phyloP scores from a whole-genome alignment of 2,888 invertebrate genomes.

The Hemistola chrysoprasaria region DNA sequence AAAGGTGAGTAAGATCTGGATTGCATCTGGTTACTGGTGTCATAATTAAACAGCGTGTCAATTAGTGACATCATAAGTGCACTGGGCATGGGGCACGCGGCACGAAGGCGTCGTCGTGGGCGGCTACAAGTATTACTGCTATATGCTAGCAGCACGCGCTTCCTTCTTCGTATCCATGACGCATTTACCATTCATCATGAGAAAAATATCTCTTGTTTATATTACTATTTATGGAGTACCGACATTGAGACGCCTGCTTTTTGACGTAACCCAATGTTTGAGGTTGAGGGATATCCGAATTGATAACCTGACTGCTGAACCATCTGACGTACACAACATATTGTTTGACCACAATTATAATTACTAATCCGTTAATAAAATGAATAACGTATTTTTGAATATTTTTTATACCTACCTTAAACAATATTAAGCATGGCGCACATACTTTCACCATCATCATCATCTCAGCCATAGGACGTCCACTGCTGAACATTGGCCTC shows the following conservation, averaged over 20 bases:
- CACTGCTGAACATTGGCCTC: too few relatives aligned
- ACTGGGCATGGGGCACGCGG: constrained; percentile 6
- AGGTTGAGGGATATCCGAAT: constrained; percentile 8
- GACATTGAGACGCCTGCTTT: constrained; percentile 22
- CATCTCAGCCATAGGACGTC: too few relatives aligned
- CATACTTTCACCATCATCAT: too few relatives aligned
- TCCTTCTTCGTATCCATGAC: constrained; percentile 58
- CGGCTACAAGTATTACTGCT: constrained; percentile 56
- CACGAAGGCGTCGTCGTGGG: constrained; percentile 40
- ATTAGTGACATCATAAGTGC: constrained; percentile 39
- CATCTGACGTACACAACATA: constrained; percentile 10
- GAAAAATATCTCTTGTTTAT: constrained; percentile 39
- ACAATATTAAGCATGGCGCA: too few relatives aligned
- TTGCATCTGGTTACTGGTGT: constrained; percentile 35
- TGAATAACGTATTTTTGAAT: too few relatives aligned
- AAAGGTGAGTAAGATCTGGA: constrained; percentile 32
- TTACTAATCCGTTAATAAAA: too few relatives aligned
- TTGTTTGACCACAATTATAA: constrained; percentile 11
- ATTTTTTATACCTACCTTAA: too few relatives aligned
- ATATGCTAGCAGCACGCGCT: constrained; percentile 43
- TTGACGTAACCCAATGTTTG: constrained; percentile 27
- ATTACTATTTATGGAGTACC: constrained; percentile 65
- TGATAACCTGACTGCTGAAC: constrained; percentile 25
- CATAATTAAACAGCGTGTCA: constrained; percentile 40
- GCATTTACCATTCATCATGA: constrained; percentile 43